Conservation (phyloP, 2,797 vertebrate genomes). For the Takifugu ocellatus region DNA sequence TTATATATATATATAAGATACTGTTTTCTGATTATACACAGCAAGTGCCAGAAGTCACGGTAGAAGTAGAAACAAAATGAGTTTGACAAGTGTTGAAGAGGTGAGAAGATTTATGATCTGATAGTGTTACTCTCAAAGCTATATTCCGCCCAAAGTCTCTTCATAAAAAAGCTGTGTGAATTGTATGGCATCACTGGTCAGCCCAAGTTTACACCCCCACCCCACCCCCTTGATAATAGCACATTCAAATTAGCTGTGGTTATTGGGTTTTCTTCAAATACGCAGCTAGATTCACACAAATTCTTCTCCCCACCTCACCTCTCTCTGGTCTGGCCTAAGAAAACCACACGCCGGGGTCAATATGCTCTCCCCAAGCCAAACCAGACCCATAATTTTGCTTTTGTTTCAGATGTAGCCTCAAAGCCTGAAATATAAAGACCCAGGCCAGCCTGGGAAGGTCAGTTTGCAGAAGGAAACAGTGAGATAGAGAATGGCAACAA, state of each 20-base stretch:
- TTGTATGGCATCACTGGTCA: conserved; percentile 51
- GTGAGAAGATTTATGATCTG: conserved; percentile 64
- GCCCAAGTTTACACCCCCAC: conserved; percentile 64
- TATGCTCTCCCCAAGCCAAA: conserved; percentile 73
- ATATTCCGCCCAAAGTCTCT: conserved; percentile 31
- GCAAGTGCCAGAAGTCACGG: conserved; percentile 9
- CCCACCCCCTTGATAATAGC: conserved; percentile 67
- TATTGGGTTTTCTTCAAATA: conserved; percentile 71
- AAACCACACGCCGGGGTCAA: conserved; percentile 81
- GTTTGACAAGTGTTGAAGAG: conserved; percentile 20
- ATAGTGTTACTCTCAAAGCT: conserved; percentile 36
- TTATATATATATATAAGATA: too few species aligned
- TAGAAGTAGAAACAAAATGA: conserved; percentile 26
- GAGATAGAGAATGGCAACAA: conserved; percentile 42
- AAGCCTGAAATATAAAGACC: conserved; percentile 78
- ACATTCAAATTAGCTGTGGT: conserved; percentile 81
- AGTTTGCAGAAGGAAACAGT: conserved; percentile 51
- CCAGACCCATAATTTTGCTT: conserved; percentile 85
- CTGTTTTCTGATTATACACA: not conserved
- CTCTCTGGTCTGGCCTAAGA: conserved; percentile 71
- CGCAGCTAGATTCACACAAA: conserved; percentile 75
- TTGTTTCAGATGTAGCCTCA: conserved; percentile 82
- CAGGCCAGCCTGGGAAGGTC: conserved; percentile 73
- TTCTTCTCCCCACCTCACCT: conserved; percentile 78
- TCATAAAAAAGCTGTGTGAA: conserved; percentile 54